Evolutionary conservation across 2,797 vertebrate species (phyloP), one percentile per base, ranked within the genome.

Genomic region (Acestrorhynchus altus): DNA sequence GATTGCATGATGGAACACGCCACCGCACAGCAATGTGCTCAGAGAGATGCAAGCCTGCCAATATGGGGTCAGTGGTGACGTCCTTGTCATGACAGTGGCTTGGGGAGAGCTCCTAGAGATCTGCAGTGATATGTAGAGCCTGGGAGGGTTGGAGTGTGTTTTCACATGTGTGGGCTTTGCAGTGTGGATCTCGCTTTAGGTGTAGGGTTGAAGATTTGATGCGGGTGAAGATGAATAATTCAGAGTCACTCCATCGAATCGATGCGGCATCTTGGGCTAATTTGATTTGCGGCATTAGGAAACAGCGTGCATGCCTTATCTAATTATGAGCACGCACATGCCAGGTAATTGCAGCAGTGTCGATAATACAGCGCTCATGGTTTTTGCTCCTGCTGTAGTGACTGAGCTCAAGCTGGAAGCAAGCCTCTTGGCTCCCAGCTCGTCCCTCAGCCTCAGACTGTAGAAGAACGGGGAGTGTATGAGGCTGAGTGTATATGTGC

Each of bases 251-350:
- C 88, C 90, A 89, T 88, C 88, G 90, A 92, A 93, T 94, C 90
- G 88, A 93, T 93, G 89, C 88, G 88, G 91, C 88, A 91, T 92
- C 90, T 91, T 89, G 90, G 90, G 87, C 89, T 92, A 91, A 93
- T 92, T 93, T 92, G 89, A 92, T 92, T 91, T 92, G 89, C 86
- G 66, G 89, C 89, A 90, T 93, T 91, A 92, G 88, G 89, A 88
- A 91, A 90, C 91, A 91, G 92, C 88, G n/a, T 83, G 86, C 87
- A 85, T 92, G 90, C 87, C 88, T 92, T 91, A 92, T 92, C 90
- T 92, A 91, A 93, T 92, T 92, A 92, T 86, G 88, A 83, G 89
- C 87, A 88, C 86, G 87, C 88, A 90, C 90, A 90, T 87, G 69
- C 90, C 85, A 90, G 90, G 85, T 91, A 90, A 92, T 90, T 89